Base-by-base conservation (phyloP, 2,797 vertebrate species). In the Enteromius thamalakanensis region DNA sequence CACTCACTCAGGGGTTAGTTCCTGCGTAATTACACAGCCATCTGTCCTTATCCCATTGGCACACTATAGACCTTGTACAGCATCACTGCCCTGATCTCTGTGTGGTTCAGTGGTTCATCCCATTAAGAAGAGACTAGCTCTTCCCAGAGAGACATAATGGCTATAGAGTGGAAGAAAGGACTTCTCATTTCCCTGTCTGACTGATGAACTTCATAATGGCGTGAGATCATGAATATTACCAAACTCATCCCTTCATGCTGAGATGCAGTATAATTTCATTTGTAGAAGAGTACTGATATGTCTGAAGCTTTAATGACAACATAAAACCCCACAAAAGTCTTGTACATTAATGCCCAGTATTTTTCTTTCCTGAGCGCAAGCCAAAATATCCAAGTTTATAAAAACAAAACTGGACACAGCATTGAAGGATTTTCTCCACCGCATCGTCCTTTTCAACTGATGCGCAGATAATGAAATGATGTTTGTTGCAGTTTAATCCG, bases 1-100 rank as follows among this genome's bases (percentile, higher is more conserved):
- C 68, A 79, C 81, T 77, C 82, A 51, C 78, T 80, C 64, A 77
- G 58, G 79, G 85, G 84, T 88, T 87, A 86, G 83, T 87, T 88
- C 87, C 88, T 87, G 87, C 82, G 76, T 86, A 86, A 87, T 89
- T 88, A 83, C 85, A 81, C 84, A 84, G 80, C 88, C 86, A 89
- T 88, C 87, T 88, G 88, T 86, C 84, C 71, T 15, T 51, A 70
- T 76, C 65, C 70, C 71, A 82, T 86, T 87, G 87, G 84, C 87
- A 87, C 42, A 80, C 71, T 81, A 83, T 85, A 79, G 71, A 81
- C 74, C 55, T 58, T n/a, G 67, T 84, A 76, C 78, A 83, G 76
- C 79, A 87, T 83, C 60, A n/a, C 74, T 87, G 62, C 53, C 60
- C 84, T 86, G 81, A 81, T 84, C 76, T 83, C 78, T 53, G 81